Evolutionary conservation across 2,888 invertebrate species (phyloP).

Genomic region (Xestia c-nigrum): DNA sequence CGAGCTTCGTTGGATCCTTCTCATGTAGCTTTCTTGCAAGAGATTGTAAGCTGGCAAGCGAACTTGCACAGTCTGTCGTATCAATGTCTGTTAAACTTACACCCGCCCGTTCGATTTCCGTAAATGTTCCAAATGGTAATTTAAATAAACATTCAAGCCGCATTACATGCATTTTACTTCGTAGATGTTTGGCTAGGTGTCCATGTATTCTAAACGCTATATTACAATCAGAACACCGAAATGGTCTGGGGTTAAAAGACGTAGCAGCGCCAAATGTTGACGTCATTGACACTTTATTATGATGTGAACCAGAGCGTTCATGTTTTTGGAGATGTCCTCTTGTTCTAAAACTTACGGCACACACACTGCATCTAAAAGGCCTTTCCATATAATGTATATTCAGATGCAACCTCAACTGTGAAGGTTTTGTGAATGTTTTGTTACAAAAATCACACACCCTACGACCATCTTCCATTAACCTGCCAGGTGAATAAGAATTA

Average conservation of each 20-base stretch:
- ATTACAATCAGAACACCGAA: conserved; percentile 98
- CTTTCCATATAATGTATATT: conserved; percentile 99
- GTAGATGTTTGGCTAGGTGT: conserved; percentile 98
- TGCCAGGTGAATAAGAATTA: conserved; percentile 86
- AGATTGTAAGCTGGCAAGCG: conserved; percentile 96
- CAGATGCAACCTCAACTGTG: conserved; percentile 97
- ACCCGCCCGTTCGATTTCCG: conserved; percentile 97
- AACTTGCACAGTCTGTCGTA: conserved; percentile 98
- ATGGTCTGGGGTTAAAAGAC: conserved; percentile 98
- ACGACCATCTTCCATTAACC: conserved; percentile 93
- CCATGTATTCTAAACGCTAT: conserved; percentile 99
- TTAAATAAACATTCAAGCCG: conserved; percentile 97
- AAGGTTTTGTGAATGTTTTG: conserved; percentile 97
- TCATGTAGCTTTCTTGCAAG: conserved; percentile 95
- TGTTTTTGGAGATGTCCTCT: conserved; percentile 98
- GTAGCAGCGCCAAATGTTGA: conserved; percentile 96
- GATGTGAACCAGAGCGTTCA: conserved; percentile 97
- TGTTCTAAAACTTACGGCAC: conserved; percentile 97
- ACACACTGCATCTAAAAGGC: conserved; percentile 97
- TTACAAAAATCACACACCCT: conserved; percentile 96
- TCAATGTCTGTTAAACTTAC: conserved; percentile 98
- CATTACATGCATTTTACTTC: conserved; percentile 99
- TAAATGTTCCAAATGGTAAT: conserved; percentile 98
- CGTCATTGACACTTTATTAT: conserved; percentile 97
- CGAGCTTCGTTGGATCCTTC: conserved; percentile 95